Conservation (phyloP, 2,797 vertebrate genomes). For the Parauchenoglanis ngamensis region DNA sequence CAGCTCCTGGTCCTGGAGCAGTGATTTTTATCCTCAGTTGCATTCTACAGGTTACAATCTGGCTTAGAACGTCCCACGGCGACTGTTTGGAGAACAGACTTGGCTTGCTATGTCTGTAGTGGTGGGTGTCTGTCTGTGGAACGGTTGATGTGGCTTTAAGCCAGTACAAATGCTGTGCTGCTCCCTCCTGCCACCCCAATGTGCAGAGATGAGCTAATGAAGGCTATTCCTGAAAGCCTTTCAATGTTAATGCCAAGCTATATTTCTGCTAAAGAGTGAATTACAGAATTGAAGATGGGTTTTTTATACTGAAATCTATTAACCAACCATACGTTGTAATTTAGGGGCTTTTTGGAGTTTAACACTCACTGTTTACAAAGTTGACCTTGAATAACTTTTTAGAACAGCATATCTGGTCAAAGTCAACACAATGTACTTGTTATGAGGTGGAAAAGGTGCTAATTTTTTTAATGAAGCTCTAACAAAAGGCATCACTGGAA, state of each 20-base stretch:
- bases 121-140: slow-evolving; percentile 52
- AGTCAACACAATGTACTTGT: not conserved
- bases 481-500: not conserved
- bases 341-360: not conserved
- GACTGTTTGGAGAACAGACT: slow-evolving; percentile 45
- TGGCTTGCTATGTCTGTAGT: slow-evolving; percentile 37
- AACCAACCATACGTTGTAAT: slow-evolving; percentile 1
- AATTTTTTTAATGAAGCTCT: not conserved
- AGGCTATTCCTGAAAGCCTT: slow-evolving; percentile 16
- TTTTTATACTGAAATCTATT: not conserved
- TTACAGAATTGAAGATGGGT: not conserved
- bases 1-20: slow-evolving; percentile 38
- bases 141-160: slow-evolving; percentile 53
- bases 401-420: slow-evolving; percentile 3
- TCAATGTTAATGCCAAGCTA: slow-evolving; percentile 1
- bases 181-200: slow-evolving; percentile 37
- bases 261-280: slow-evolving; percentile 18
- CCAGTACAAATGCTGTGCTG: slow-evolving; percentile 49
- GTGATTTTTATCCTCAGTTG: slow-evolving; percentile 12
- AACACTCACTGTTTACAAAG: not conserved
- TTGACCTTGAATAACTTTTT: not conserved
- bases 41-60: slow-evolving; percentile 36
- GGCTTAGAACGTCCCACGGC: not conserved
- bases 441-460: not conserved
- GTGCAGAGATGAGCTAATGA: slow-evolving; percentile 38